Evolutionary conservation across 2,888 invertebrate species (phyloP).

Genomic region (Leptopilina syphax): DNA sequence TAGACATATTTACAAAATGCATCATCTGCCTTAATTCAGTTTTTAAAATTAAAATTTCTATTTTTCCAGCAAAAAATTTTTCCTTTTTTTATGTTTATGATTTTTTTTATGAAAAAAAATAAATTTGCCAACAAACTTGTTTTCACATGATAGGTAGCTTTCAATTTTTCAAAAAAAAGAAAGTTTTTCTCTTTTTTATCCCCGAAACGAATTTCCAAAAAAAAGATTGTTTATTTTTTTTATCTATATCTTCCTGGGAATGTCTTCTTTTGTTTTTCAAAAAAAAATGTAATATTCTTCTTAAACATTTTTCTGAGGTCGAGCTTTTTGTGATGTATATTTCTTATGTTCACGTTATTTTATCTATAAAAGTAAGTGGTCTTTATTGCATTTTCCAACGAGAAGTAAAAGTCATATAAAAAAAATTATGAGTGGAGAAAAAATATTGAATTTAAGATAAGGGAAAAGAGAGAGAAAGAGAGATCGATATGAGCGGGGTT

Average conservation of each 20-base stretch:
- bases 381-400: constrained; percentile 10
- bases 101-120: no score
- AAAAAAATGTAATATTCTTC: neutral
- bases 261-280: constrained; percentile 1
- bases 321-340: neutral
- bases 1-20: constrained; percentile 41
- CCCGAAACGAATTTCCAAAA: no score
- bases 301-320: neutral
- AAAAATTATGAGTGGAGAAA: neutral
- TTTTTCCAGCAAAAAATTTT: no score
- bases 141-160: no score
- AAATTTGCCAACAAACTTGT: no score
- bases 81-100: no score
- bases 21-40: constrained; percentile 12
- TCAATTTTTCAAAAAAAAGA: neutral
- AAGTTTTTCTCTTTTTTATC: neutral
- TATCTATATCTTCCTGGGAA: neutral
- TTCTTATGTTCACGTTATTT: constrained; percentile 11
- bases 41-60: neutral
- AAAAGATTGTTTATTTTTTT: neutral
- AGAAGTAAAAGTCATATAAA: constrained; percentile 14
- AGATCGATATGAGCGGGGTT: neutral
- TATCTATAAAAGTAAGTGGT: constrained; percentile 1
- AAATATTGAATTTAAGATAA: constrained; percentile 25
- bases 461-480: neutral